Conservation (phyloP, 1,140 invertebrate genomes). For the Macrobrachium nipponense region DNA sequence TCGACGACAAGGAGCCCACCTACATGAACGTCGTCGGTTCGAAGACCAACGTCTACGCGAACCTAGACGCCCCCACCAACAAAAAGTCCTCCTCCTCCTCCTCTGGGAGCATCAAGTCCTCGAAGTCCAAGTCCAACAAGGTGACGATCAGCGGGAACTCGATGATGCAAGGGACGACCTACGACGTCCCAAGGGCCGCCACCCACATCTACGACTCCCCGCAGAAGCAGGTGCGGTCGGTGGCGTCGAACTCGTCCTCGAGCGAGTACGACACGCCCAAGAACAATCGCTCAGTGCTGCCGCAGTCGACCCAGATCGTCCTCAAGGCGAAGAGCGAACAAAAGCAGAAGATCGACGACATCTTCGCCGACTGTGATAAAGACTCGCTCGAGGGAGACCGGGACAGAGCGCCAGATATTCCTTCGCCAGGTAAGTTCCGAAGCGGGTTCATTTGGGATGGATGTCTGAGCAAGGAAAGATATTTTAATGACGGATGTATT, state of each 20-base stretch:
- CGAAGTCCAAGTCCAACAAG: conserved; percentile 43
- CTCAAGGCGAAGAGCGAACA: conserved; percentile 60
- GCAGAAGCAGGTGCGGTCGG: conserved; percentile 58
- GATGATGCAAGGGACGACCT: conserved; percentile 44
- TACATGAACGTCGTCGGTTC: conserved; percentile 61
- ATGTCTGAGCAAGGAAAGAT: too few relatives aligned
- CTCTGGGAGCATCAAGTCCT: conserved; percentile 15
- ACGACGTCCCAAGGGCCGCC: conserved; percentile 63
- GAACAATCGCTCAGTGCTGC: conserved; percentile 59
- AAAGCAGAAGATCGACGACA: conserved; percentile 58
- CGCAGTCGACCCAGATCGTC: conserved; percentile 54
- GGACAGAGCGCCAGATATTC: conserved; percentile 57
- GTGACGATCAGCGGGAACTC: conserved; percentile 47
- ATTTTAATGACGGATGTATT: too few relatives aligned
- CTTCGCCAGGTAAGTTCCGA: conserved; percentile 60
- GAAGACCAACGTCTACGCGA: conserved; percentile 44
- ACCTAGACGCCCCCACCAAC: conserved; percentile 20
- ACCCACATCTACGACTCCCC: conserved; percentile 64
- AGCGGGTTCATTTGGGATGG: background rate
- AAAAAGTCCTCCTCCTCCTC: conserved; percentile 9
- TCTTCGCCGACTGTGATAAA: conserved; percentile 63
- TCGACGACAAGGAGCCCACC: conserved; percentile 62
- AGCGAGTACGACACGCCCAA: conserved; percentile 63
- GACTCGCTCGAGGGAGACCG: conserved; percentile 58
- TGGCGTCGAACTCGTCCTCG: conserved; percentile 24